phyloP scores from a whole-genome alignment of 2,113 vertebrate genomes.

The Cebidichthys violaceus region DNA sequence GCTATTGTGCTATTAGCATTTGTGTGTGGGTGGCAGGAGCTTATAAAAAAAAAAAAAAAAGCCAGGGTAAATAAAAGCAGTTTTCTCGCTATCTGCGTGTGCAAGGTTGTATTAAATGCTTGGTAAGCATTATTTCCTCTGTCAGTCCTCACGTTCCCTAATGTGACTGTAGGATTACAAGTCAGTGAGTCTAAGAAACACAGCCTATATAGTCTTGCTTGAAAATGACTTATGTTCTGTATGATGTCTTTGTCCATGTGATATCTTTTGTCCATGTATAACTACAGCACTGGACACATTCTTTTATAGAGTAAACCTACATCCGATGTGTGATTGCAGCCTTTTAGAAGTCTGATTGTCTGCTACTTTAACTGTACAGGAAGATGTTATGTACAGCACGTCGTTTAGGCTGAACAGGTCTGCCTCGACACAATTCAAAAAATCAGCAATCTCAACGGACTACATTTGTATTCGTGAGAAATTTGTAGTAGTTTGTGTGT shows the following conservation, averaged over 20 bases:
- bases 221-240: background rate
- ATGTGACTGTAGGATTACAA: slow-evolving; percentile 26
- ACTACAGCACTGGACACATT: background rate
- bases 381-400: background rate
- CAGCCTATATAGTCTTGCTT: background rate
- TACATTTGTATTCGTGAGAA: background rate
- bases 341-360: background rate
- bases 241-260: background rate
- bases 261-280: background rate
- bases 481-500: background rate
- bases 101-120: slow-evolving; percentile 67
- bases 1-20: slow-evolving; percentile 85
- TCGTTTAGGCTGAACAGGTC: background rate
- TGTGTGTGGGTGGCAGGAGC: slow-evolving; percentile 82
- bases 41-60: slow-evolving; percentile 82
- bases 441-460: background rate
- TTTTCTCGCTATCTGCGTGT: slow-evolving; percentile 60
- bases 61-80: slow-evolving; percentile 83
- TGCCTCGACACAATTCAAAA: background rate
- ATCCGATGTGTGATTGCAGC: background rate
- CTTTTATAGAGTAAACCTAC: background rate
- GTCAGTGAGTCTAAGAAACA: slow-evolving; percentile 14
- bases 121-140: slow-evolving; percentile 70
- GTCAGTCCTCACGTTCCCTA: background rate
- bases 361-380: background rate